A percentile compares a stretch with the other conserved stretches of the same genome.
Evolutionary conservation across 2,797 vertebrate genomes (phyloP).

Genomic region (Neostethus bicornis): DNA sequence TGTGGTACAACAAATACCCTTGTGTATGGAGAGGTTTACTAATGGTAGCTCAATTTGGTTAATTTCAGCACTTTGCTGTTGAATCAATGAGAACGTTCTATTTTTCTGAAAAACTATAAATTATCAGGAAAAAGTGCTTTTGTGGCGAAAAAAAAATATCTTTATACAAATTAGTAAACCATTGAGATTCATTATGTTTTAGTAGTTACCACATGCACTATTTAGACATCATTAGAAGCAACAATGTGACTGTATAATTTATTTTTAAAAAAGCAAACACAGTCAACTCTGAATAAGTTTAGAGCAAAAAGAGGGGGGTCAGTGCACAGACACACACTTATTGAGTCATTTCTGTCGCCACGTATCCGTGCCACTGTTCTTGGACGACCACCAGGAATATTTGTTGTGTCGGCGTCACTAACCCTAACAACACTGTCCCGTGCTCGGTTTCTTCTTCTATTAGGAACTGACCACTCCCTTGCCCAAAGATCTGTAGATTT

Average conservation of each 20-base stretch:
- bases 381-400: conserved; percentile 64
- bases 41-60: conserved; percentile 1
- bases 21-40: neutral
- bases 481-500: conserved; percentile 65
- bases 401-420: conserved; percentile 34
- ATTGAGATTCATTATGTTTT: neutral
- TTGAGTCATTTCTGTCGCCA: conserved; percentile 56
- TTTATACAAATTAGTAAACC: neutral
- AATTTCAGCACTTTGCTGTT: conserved; percentile 1
- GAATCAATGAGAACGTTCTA: neutral
- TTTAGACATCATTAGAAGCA: conserved; percentile 11
- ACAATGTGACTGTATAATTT: conserved; percentile 36
- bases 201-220: neutral
- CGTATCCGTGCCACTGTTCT: conserved; percentile 45
- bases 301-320: conserved; percentile 50
- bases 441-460: conserved; percentile 25
- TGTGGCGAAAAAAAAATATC: conserved; percentile 9
- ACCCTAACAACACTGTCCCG: conserved; percentile 47
- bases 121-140: conserved; percentile 7
- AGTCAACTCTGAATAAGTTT: conserved; percentile 51
- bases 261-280: too few species aligned
- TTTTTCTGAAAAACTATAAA: conserved; percentile 11
- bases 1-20: conserved; percentile 4
- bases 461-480: conserved; percentile 48
- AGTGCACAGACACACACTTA: conserved; percentile 29